phyloP scores from a whole-genome alignment of 2,113 vertebrate species.

The Coracopsis vasa region DNA sequence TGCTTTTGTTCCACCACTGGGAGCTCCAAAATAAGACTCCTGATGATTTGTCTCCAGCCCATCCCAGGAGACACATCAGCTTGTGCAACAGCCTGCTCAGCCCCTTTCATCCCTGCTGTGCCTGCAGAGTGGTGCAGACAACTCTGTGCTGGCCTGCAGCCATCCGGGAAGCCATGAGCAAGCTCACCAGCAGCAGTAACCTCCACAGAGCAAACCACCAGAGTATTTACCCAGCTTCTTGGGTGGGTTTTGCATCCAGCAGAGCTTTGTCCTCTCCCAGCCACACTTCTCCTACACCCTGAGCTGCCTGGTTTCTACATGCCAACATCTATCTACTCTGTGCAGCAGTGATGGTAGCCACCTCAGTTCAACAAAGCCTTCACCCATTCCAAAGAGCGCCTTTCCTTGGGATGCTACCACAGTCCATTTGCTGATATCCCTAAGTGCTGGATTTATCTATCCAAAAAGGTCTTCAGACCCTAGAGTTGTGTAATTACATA shows the following conservation, averaged over 20 bases:
- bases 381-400: background rate
- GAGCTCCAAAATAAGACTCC: background rate
- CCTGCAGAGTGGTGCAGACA: background rate
- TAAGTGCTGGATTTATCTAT: background rate
- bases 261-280: background rate
- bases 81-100: background rate
- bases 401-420: background rate
- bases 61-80: background rate
- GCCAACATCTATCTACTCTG: background rate
- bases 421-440: background rate
- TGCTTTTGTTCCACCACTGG: background rate
- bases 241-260: background rate
- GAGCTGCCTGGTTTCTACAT: background rate
- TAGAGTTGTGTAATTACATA: background rate
- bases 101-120: background rate
- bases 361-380: background rate
- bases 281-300: background rate
- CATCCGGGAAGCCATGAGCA: background rate
- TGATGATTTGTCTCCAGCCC: background rate
- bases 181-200: fast-evolving
- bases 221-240: background rate
- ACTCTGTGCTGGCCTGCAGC: fast-evolving
- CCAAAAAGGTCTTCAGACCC: background rate
- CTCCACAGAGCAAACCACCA: background rate
- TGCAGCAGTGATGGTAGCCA: background rate